Conservation (phyloP, 2,113 vertebrate species). For the Lophura nycthemera region DNA sequence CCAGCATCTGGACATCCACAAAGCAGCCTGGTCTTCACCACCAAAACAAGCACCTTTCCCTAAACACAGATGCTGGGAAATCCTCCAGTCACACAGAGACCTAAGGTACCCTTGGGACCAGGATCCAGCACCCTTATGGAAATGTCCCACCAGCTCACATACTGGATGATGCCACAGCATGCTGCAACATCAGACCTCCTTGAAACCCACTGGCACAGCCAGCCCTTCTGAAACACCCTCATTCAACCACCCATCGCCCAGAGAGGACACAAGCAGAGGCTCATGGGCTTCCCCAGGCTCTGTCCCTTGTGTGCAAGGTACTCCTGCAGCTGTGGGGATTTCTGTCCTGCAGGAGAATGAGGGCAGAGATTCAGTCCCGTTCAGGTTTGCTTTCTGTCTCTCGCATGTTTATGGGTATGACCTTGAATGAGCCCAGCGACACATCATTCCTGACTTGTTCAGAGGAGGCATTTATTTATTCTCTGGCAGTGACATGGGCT, state of each 20-base stretch:
- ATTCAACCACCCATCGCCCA: neutral
- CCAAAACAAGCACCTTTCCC: neutral
- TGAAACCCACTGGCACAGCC: fast-evolving
- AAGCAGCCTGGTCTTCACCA: neutral
- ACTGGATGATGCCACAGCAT: neutral
- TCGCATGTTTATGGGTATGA: neutral
- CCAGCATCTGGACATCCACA: fast-evolving
- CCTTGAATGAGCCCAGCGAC: constrained; percentile 38
- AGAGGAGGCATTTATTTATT: constrained; percentile 53
- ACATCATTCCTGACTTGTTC: neutral
- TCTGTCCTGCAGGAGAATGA: fast-evolving
- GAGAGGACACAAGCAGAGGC: neutral
- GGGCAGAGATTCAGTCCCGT: neutral
- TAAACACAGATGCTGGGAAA: neutral
- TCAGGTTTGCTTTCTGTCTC: neutral
- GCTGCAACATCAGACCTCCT: neutral
- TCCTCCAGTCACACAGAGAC: fast-evolving
- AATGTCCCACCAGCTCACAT: neutral
- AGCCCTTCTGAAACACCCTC: neutral
- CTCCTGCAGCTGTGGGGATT: neutral
- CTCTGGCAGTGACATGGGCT: constrained; percentile 34
- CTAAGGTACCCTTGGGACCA: fast-evolving
- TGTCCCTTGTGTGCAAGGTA: fast-evolving
- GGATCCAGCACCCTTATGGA: fast-evolving
- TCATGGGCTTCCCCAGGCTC: fast-evolving